Base-by-base conservation (phyloP, 2,797 vertebrate species). In the Gymnopithys bicolor region DNA sequence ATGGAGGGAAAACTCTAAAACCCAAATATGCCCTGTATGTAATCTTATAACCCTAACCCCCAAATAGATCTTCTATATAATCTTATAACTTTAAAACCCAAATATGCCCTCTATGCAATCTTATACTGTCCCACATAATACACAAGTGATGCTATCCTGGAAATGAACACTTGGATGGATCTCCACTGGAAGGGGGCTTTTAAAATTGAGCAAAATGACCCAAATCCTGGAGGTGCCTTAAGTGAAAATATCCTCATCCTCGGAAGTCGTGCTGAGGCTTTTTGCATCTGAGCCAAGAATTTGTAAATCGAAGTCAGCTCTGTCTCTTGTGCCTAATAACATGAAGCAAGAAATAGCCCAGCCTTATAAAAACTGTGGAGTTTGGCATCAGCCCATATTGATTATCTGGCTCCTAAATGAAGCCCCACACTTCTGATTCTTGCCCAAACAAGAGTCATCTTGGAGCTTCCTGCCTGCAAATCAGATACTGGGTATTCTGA, bases 311-410 rank as follows among this genome's bases (percentile, higher is more conserved):
- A 74, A 94, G 68, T 92, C 94, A 92, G 56, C 71, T 83, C 71
- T 59, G 84, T 89, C 87, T 92, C 95, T 80, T 83, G 87, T 93
- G 91, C 60, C 91, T 95, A 84, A 87, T 94, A 93, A 92, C 28
- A 70, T 43, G 84, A 92, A 87, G 41, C 35, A 96, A 96, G 84
- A 92, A 95, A 89, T 76, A 93, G 87, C 78, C 84, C 68, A 68
- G 82, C 68, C 68, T 92, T 93, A 76, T 71, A 74, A 93, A 96
- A 95, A 64, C 70, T 70, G 71, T 84, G 56, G 79, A 41, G 0
- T 70, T 95, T 95, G 95, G 95, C 91, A 66, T 87, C 68, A 85
- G 56, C 35, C 60, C 68, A 43, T 67, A 74, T 64, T 43, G 84
- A 93, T 94, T 83, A 89, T 84, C 37, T 67, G 80, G 82, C 64